Evolutionary conservation across 2,113 vertebrate genomes (phyloP).

Genomic region (Gallinago paraguaiae): DNA sequence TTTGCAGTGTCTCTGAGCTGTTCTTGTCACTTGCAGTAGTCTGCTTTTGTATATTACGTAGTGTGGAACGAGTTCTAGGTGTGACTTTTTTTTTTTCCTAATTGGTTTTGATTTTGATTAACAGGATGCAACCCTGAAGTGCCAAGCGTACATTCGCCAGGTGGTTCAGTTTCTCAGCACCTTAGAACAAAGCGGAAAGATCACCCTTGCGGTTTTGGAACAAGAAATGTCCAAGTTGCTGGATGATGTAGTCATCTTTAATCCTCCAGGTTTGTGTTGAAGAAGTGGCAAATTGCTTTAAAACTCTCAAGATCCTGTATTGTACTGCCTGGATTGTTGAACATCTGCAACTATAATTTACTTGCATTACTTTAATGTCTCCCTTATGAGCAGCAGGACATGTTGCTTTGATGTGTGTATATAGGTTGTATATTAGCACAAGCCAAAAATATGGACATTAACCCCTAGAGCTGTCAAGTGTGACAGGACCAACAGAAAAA

Average conservation of each 20-base stretch:
- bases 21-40: neutral
- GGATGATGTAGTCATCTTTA: conserved; percentile 88
- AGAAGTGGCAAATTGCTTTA: neutral
- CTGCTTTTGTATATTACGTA: neutral
- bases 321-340: neutral
- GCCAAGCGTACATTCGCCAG: conserved; percentile 78
- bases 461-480: neutral
- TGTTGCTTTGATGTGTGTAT: neutral
- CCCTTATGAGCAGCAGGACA: neutral
- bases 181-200: conserved; percentile 88
- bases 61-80: neutral
- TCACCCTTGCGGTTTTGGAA: conserved; percentile 83
- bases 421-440: neutral
- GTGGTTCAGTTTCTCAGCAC: conserved; percentile 86
- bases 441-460: neutral
- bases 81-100: neutral
- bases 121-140: conserved; percentile 85
- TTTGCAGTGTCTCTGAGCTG: neutral
- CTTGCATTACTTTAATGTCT: neutral
- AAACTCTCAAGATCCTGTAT: neutral
- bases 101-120: neutral
- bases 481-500: neutral
- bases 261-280: conserved; percentile 84
- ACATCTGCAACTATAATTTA: neutral
- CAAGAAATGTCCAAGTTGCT: conserved; percentile 88